Conservation (phyloP, 2,113 vertebrate species). For the Tragulus kanchil region DNA sequence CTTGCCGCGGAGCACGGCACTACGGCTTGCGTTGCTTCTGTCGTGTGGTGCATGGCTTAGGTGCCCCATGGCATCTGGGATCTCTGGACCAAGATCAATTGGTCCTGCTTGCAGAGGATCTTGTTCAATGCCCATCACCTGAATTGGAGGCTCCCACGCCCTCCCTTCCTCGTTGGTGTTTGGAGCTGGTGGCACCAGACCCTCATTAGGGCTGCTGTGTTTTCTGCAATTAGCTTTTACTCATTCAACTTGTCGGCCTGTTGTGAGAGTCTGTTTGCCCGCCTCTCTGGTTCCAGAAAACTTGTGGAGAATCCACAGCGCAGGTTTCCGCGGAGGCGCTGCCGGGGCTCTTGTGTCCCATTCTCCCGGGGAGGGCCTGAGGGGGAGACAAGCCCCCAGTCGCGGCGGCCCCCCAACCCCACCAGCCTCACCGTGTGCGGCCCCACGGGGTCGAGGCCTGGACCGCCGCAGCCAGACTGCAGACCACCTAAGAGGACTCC, state of each 20-base stretch:
- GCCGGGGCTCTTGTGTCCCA: fast-evolving
- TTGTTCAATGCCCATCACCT: no score
- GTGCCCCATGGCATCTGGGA: no score
- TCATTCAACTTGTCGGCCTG: neutral
- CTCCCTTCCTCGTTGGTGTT: slow-evolving; percentile 41
- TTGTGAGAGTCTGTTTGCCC: neutral
- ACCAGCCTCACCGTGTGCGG: fast-evolving
- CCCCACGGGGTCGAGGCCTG: no score
- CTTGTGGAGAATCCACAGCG: neutral
- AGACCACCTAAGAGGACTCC: fast-evolving
- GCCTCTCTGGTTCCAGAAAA: neutral
- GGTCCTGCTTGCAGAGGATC: no score
- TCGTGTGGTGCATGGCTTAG: no score
- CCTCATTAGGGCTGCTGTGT: neutral
- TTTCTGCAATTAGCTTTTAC: neutral
- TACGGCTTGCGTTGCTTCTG: no score
- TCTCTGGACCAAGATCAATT: no score
- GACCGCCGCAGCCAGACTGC: no score
- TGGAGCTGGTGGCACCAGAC: neutral
- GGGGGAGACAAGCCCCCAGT: neutral
- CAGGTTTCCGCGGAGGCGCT: neutral
- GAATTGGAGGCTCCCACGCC: neutral
- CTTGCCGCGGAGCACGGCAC: neutral
- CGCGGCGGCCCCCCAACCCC: fast-evolving
- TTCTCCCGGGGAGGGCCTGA: fast-evolving